Evolutionary conservation across 1,140 invertebrate genomes (phyloP).

Genomic region (Drosophila ogumai): DNA sequence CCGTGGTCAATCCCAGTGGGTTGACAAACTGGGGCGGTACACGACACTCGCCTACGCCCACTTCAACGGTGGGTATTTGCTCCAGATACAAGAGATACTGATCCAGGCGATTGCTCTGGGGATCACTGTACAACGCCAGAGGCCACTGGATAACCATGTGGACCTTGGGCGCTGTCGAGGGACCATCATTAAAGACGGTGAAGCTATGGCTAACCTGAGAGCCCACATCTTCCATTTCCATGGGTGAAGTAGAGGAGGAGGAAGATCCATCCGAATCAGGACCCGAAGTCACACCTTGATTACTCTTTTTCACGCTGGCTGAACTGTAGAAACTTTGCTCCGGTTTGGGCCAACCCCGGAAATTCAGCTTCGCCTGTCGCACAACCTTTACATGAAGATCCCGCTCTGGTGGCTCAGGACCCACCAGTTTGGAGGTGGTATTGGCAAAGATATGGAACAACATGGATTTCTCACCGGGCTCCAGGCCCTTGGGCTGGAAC

Average conservation of each 20-base stretch:
- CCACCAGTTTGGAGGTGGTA: constrained; percentile 92
- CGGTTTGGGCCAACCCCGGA: constrained; percentile 90
- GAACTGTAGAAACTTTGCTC: constrained; percentile 94
- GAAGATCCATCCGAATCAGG: constrained; percentile 86
- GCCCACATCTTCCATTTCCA: constrained; percentile 93
- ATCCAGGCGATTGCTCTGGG: constrained; percentile 86
- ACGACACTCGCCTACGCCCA: constrained; percentile 88
- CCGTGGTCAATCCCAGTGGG: constrained; percentile 88
- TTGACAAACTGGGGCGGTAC: constrained; percentile 88
- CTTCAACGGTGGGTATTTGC: constrained; percentile 90
- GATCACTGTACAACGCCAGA: constrained; percentile 92
- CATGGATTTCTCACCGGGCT: constrained; percentile 89
- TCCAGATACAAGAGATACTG: constrained; percentile 97
- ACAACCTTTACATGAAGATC: constrained; percentile 89
- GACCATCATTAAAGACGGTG: constrained; percentile 93
- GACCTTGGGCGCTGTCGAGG: constrained; percentile 92
- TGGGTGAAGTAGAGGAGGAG: constrained; percentile 85
- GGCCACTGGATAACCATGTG: constrained; percentile 95
- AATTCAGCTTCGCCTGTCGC: constrained; percentile 92
- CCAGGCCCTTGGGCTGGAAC: constrained; percentile 91
- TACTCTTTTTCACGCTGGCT: constrained; percentile 86
- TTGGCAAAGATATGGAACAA: constrained; percentile 92
- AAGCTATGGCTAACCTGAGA: constrained; percentile 93
- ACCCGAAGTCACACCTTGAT: background rate
- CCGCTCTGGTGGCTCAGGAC: constrained; percentile 86